A percentile compares a stretch with the other conserved stretches of the same genome.
Conservation (phyloP, 2,797 vertebrate genomes). For the Rousettus madagascariensis region DNA sequence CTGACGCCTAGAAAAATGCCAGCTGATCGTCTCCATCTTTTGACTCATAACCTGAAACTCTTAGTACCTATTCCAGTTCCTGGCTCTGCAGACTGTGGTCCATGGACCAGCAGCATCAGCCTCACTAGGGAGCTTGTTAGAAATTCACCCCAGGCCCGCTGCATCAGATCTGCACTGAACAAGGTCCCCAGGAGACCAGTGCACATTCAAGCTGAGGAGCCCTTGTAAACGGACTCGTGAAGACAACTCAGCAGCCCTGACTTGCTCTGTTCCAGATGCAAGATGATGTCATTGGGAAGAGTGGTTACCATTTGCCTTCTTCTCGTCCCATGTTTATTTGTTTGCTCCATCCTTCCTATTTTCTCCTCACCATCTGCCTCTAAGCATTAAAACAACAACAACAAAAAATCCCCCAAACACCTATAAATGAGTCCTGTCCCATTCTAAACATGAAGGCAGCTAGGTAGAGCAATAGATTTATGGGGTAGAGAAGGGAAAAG, state of each 20-base stretch:
- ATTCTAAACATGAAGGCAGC: not conserved
- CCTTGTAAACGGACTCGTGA: rapidly evolving
- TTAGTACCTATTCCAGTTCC: not conserved
- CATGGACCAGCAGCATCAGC: rapidly evolving
- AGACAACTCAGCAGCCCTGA: not conserved
- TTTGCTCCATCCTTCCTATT: not conserved
- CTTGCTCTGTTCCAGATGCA: not conserved
- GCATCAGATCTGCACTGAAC: not conserved
- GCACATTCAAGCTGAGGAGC: not conserved
- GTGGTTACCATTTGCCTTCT: not conserved
- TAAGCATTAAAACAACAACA: not conserved
- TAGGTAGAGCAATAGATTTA: not conserved
- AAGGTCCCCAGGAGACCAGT: not conserved
- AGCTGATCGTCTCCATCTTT: not conserved
- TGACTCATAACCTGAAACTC: not conserved
- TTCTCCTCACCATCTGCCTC: conserved; percentile 22
- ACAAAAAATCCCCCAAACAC: not conserved
- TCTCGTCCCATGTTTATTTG: not conserved
- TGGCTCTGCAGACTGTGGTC: not conserved
- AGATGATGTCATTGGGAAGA: not conserved
- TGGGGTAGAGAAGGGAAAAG: not conserved
- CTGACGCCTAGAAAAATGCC: not conserved
- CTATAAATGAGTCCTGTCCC: not conserved
- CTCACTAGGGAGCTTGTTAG: not conserved
- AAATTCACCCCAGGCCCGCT: not conserved